Base-by-base conservation (phyloP, 2,797 vertebrate species). In the Helicolenus hilgendorfi region DNA sequence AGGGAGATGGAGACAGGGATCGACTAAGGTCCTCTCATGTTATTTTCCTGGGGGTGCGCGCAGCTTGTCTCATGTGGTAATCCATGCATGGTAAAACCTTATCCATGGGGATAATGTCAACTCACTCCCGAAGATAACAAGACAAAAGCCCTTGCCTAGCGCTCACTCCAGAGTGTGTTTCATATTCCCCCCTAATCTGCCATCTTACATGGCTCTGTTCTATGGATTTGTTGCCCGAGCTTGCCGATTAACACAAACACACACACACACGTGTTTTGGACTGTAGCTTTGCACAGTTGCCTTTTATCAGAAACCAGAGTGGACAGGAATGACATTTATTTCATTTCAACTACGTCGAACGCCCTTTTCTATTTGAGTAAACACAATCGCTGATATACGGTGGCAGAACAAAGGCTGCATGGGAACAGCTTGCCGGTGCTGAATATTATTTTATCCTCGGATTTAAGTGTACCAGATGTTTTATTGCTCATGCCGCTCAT, bases 61-160 rank as follows among this genome's bases (percentile, higher is more conserved):
- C 89, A 79, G 90, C 89, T 88, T 88, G 91, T 92, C 89, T 96
- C 89, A 85, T 90, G 87, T 33, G 31, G 93, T 96, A 97, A 97
- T 97, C 95, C 93, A 86, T 92, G 93, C 93, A 94, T 94, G 90
- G 94, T 91, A 94, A 97, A 97, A 95, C 92, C 94, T 94, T 93
- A 95, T 96, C 95, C 93, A 88, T 55, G 85, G 84, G 95, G 95
- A 96, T 97, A 96, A 96, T 96, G 95, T 95, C 93, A 97, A 96
- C 84, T 93, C 89, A 84, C 91, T 96, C 89, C 76, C 38, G 63
- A 92, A 97, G 96, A 96, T 95, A 96, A 95, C 95, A 87, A 94
- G 92, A 96, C 89, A 90, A 92, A 95, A 95, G 92, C 93, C 87
- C 64, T 76, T 79, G 85, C 77, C 45, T 83, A 74, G 89, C 56